phyloP scores from a whole-genome alignment of 2,797 vertebrate genomes.

The Benthosema pterotum region DNA sequence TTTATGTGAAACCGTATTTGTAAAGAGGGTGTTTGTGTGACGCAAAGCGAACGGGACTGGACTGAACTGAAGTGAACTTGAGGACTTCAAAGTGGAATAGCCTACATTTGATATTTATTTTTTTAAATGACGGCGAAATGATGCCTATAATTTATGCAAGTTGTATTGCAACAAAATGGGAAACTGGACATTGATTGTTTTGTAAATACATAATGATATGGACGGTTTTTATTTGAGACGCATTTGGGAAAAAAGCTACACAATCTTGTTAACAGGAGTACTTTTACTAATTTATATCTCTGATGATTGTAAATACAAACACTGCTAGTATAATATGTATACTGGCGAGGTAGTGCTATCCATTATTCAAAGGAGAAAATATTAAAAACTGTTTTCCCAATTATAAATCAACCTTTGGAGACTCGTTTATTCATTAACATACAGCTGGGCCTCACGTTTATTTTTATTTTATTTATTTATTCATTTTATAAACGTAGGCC shows the following conservation, averaged over 20 bases:
- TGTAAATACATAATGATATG: slow-evolving; percentile 94
- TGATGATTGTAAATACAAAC: slow-evolving; percentile 95
- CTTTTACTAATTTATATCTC: slow-evolving; percentile 99
- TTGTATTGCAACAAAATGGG: slow-evolving; percentile 96
- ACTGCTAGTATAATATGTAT: slow-evolving; percentile 82
- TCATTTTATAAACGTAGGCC: slow-evolving; percentile 46
- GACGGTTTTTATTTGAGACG: slow-evolving; percentile 96
- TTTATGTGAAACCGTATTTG: slow-evolving; percentile 89
- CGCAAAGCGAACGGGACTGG: slow-evolving; percentile 85
- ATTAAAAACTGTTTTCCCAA: slow-evolving; percentile 80
- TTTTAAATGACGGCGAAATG: slow-evolving; percentile 90
- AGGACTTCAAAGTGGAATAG: slow-evolving; percentile 92
- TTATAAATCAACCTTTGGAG: slow-evolving; percentile 51
- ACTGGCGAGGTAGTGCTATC: slow-evolving; percentile 78
- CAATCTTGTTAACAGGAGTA: slow-evolving; percentile 95
- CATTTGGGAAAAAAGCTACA: slow-evolving; percentile 85
- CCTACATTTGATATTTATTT: slow-evolving; percentile 99
- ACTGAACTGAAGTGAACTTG: slow-evolving; percentile 87
- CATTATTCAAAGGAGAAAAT: slow-evolving; percentile 78
- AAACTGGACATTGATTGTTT: slow-evolving; percentile 88
- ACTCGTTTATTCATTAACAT: slow-evolving; percentile 58
- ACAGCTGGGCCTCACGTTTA: slow-evolving; percentile 24
- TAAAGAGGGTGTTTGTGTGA: slow-evolving; percentile 81
- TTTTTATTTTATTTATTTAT: no score
- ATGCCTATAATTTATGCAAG: slow-evolving; percentile 99